These are phyloP conservation scores for Chloebia gouldiae DNA, from an alignment of 2,113 vertebrate genomes.

Conservation along the genomic window DNA sequence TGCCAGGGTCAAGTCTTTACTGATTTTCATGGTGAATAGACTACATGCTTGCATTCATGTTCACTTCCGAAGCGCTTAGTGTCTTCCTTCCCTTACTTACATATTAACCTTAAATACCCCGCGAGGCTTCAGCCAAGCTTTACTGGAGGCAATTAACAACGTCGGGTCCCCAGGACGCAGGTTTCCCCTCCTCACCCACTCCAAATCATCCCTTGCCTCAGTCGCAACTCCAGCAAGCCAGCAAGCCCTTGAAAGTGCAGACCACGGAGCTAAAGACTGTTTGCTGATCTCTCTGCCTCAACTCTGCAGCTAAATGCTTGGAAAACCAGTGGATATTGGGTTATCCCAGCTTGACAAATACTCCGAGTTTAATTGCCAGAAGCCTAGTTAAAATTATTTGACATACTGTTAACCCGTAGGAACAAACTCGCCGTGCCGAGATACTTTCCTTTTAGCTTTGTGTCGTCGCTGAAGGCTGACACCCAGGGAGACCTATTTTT, in stretches of 20 bases:
- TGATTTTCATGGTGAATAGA: conserved; percentile 80
- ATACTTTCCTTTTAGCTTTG: conserved; percentile 8
- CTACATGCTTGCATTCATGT: conserved; percentile 78
- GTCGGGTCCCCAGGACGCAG: conserved; percentile 51
- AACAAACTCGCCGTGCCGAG: neutral
- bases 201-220: neutral
- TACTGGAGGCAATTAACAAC: conserved; percentile 34
- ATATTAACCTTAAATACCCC: conserved; percentile 64
- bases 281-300: neutral
- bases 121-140: conserved; percentile 33
- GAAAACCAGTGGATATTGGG: conserved; percentile 45
- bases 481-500: conserved; percentile 21
- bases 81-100: conserved; percentile 73
- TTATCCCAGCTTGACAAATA: conserved; percentile 23
- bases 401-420: conserved; percentile 53
- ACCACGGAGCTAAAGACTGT: neutral
- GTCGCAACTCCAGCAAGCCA: neutral
- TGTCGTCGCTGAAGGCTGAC: neutral
- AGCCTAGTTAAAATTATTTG: conserved; percentile 60
- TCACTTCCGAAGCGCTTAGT: conserved; percentile 80
- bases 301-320: neutral
- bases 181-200: neutral
- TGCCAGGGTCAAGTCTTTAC: conserved; percentile 75
- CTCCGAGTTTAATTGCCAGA: conserved; percentile 25
- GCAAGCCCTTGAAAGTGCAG: conserved; percentile 6